These are phyloP conservation scores for Pterobdella sp. DNA, from an alignment of 2,888 invertebrate species.

Conservation along the genomic window DNA sequence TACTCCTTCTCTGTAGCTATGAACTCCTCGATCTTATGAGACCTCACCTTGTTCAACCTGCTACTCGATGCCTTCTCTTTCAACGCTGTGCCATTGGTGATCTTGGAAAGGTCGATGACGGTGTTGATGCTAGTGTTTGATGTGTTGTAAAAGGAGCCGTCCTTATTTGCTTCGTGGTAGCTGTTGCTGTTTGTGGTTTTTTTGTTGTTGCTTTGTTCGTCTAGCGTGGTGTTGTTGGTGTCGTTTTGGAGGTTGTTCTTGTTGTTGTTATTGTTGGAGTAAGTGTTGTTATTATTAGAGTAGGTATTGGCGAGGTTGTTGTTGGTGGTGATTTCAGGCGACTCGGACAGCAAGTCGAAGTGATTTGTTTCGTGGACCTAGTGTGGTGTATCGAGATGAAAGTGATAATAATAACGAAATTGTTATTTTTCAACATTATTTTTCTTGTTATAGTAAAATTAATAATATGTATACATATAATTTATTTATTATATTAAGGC, in stretches of 20 bases:
- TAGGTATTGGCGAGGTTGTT: background rate
- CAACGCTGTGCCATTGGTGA: background rate
- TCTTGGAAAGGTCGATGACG: background rate
- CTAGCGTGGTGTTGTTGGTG: background rate
- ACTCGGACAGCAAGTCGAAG: conserved; percentile 1
- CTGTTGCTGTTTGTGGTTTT: background rate
- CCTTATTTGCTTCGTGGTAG: background rate
- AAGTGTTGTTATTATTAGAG: conserved; percentile 5
- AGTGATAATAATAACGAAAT: background rate
- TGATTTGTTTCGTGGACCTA: conserved; percentile 6
- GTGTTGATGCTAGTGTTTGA: background rate
- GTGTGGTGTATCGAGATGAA: no score
- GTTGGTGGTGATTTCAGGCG: background rate
- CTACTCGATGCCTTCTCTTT: background rate
- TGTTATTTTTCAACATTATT: background rate
- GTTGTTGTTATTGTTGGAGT: background rate
- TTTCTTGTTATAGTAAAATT: no score
- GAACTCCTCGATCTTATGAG: conserved; percentile 58
- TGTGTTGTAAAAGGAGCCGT: background rate
- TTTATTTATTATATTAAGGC: no score
- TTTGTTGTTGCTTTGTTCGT: background rate
- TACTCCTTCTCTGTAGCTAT: conserved; percentile 76
- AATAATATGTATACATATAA: no score
- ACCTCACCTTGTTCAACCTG: conserved; percentile 17
- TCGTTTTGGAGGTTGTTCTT: background rate